Conservation (phyloP, 2,888 invertebrate genomes). For the Steinernema hermaphroditum region DNA sequence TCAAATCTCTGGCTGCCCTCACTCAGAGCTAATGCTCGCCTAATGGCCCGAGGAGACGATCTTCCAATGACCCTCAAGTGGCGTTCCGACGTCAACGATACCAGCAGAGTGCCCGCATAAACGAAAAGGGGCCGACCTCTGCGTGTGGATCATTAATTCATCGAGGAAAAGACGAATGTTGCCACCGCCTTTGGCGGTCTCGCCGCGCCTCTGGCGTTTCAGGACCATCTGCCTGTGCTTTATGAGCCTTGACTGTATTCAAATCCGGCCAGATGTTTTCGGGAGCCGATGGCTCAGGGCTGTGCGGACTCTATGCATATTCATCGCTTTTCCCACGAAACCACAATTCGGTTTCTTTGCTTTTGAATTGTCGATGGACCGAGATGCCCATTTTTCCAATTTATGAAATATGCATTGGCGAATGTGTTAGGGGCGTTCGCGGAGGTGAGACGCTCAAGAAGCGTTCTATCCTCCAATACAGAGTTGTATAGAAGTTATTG, state of each 20-base stretch:
- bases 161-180: conserved; percentile 23
- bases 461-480: too few species aligned
- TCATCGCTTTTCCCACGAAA: background rate
- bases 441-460: too few species aligned
- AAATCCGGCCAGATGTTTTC: conserved; percentile 11
- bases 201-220: too few species aligned
- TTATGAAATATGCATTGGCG: too few species aligned
- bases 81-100: background rate
- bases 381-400: too few species aligned
- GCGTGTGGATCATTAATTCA: conserved; percentile 30
- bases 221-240: background rate
- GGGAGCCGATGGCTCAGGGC: background rate
- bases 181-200: background rate
- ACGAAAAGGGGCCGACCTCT: too few species aligned
- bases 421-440: too few species aligned
- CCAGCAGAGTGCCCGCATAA: background rate
- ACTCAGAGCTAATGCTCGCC: conserved; percentile 1
- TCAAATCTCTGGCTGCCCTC: background rate
- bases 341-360: background rate
- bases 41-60: background rate
- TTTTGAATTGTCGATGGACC: too few species aligned
- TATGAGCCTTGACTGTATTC: conserved; percentile 11
- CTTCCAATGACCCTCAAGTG: conserved; percentile 18
- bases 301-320: conserved; percentile 1
- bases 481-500: too few species aligned